Evolutionary conservation across 1,140 invertebrate genomes (phyloP).

Genomic region (Lordiphosa collinella): DNA sequence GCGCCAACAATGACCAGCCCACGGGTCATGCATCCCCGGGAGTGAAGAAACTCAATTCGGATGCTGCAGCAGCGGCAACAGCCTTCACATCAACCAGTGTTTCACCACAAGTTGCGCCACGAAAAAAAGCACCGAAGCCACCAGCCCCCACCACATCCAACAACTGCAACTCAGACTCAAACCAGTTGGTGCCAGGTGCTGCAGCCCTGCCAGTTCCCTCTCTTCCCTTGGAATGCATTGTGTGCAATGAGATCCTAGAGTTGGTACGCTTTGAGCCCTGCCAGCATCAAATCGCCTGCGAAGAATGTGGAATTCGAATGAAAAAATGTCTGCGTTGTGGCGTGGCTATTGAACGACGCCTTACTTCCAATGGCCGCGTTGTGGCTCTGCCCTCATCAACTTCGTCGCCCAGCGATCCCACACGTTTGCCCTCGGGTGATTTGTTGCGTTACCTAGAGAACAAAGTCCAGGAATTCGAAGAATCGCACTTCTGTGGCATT

Average conservation of each 20-base stretch:
- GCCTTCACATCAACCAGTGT: slow-evolving; percentile 14
- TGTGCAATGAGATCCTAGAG: slow-evolving; percentile 86
- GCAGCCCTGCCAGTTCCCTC: slow-evolving; percentile 16
- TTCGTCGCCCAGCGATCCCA: slow-evolving; percentile 65
- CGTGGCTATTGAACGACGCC: slow-evolving; percentile 81
- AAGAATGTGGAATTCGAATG: slow-evolving; percentile 88
- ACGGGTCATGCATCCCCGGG: slow-evolving; percentile 47
- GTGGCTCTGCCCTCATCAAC: slow-evolving; percentile 44
- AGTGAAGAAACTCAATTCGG: slow-evolving; percentile 65
- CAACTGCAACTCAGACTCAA: not conserved
- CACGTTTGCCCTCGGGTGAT: slow-evolving; percentile 82
- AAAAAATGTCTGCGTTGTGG: slow-evolving; percentile 90
- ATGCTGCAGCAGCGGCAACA: slow-evolving; percentile 25
- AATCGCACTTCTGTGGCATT: slow-evolving; percentile 88
- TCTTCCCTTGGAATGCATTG: slow-evolving; percentile 84
- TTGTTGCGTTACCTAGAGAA: slow-evolving; percentile 89
- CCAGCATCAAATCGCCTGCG: slow-evolving; percentile 87
- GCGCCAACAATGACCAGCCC: slow-evolving; percentile 15
- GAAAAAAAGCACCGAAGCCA: slow-evolving; percentile 74
- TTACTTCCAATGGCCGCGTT: slow-evolving; percentile 59
- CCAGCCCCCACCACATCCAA: slow-evolving; percentile 30
- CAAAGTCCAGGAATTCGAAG: slow-evolving; percentile 93
- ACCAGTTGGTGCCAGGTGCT: slow-evolving; percentile 8
- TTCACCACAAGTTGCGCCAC: slow-evolving; percentile 62
- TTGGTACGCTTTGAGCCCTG: slow-evolving; percentile 85